Evolutionary conservation across 2,797 vertebrate genomes (phyloP).

Genomic region (Micrastur ruficollis): DNA sequence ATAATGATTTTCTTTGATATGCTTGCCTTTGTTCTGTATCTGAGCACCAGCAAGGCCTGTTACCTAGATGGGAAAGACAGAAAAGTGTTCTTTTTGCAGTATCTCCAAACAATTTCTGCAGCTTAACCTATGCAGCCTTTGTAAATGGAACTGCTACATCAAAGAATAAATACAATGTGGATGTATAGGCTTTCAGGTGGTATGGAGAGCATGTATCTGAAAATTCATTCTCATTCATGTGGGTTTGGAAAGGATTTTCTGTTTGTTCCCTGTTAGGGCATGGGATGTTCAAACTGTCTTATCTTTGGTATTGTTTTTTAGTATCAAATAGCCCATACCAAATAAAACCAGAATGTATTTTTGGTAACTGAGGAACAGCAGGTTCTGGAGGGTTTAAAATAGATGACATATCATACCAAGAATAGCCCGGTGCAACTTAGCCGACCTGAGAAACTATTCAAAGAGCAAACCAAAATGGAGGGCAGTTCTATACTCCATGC

Average conservation of each 20-base stretch:
- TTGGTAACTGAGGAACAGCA: constrained; percentile 64
- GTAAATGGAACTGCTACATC: background rate
- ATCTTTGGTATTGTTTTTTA: constrained; percentile 32
- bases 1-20: background rate
- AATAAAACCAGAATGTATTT: constrained; percentile 66
- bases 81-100: background rate
- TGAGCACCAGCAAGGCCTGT: background rate
- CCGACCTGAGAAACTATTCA: constrained; percentile 57
- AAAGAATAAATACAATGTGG: background rate
- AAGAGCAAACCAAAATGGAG: constrained; percentile 76
- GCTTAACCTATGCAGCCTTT: background rate
- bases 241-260: background rate
- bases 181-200: background rate
- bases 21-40: background rate
- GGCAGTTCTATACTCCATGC: constrained; percentile 70
- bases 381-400: constrained; percentile 77
- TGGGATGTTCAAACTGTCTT: background rate
- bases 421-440: constrained; percentile 63
- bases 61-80: background rate
- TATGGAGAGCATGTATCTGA: background rate
- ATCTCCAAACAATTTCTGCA: background rate
- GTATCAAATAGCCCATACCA: constrained; percentile 31
- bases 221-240: background rate
- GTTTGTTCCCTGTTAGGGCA: background rate
- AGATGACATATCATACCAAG: constrained; percentile 76